Percentiles rank a stretch among this genome's conserved stretches.
phyloP scores from a whole-genome alignment of 2,888 invertebrate genomes.

The Zele albiditarsus region DNA sequence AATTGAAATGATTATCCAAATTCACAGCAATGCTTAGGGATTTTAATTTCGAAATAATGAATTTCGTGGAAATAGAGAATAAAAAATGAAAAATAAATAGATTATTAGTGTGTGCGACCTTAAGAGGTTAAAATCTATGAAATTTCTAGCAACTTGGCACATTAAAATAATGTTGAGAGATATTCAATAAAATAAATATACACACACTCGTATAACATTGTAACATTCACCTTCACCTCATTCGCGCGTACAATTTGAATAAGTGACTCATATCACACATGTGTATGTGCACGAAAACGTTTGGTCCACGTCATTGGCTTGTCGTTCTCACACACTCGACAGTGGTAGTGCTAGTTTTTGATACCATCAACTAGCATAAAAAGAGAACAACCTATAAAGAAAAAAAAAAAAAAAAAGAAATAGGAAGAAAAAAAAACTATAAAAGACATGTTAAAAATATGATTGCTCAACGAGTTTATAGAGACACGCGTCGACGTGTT shows the following conservation, averaged over 20 bases:
- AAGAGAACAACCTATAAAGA: constrained; percentile 4
- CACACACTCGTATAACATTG: neutral
- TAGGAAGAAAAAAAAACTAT: neutral
- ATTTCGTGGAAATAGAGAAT: neutral
- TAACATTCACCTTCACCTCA: neutral
- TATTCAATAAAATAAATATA: constrained; percentile 1
- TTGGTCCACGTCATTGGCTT: constrained; percentile 12
- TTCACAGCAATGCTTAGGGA: neutral
- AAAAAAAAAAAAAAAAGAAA: neutral
- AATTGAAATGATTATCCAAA: neutral
- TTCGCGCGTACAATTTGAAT: neutral
- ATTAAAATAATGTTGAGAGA: neutral
- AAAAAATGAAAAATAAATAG: neutral
- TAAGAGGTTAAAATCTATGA: neutral
- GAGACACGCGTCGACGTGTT: constrained; percentile 18
- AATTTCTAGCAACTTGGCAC: neutral
- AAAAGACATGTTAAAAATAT: constrained; percentile 14
- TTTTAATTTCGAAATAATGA: neutral
- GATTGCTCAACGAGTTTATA: constrained; percentile 14
- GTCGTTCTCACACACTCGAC: constrained; percentile 15
- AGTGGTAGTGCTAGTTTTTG: constrained; percentile 9
- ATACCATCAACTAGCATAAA: constrained; percentile 3
- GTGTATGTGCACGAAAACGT: neutral
- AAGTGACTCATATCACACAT: neutral
- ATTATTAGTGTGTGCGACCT: neutral